Evolutionary conservation across 2,888 invertebrate genomes (phyloP).

Genomic region (Coelogynopora nodosa): DNA sequence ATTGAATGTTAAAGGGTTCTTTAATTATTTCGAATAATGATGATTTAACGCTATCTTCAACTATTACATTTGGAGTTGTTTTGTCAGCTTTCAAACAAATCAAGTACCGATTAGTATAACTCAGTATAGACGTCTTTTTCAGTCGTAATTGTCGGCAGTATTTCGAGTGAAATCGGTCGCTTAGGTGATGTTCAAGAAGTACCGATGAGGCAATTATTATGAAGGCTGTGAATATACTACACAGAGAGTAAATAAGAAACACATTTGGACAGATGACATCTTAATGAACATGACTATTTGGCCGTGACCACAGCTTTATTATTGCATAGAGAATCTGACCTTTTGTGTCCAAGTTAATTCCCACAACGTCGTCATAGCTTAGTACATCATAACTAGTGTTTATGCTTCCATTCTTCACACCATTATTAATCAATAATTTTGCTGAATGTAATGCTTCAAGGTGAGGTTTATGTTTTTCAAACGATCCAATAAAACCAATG

Average conservation of each 20-base stretch:
- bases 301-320: neutral
- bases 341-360: neutral
- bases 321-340: neutral
- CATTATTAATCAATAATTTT: neutral
- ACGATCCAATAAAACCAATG: neutral
- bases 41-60: too few relatives aligned
- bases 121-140: too few relatives aligned
- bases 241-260: neutral
- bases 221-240: neutral
- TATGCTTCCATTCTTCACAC: neutral
- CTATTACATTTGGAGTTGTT: too few relatives aligned
- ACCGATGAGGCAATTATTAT: neutral
- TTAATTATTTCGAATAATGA: too few relatives aligned
- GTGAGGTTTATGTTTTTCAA: neutral
- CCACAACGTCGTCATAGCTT: neutral
- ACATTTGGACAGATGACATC: neutral
- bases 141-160: too few relatives aligned
- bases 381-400: neutral
- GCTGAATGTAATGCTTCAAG: neutral
- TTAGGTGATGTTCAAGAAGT: neutral
- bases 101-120: too few relatives aligned
- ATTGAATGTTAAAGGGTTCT: too few relatives aligned
- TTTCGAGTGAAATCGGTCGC: neutral
- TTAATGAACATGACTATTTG: neutral
- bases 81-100: too few relatives aligned